Evolutionary conservation across 2,797 vertebrate species (phyloP).

Genomic region (Anomalospiza imberbis): DNA sequence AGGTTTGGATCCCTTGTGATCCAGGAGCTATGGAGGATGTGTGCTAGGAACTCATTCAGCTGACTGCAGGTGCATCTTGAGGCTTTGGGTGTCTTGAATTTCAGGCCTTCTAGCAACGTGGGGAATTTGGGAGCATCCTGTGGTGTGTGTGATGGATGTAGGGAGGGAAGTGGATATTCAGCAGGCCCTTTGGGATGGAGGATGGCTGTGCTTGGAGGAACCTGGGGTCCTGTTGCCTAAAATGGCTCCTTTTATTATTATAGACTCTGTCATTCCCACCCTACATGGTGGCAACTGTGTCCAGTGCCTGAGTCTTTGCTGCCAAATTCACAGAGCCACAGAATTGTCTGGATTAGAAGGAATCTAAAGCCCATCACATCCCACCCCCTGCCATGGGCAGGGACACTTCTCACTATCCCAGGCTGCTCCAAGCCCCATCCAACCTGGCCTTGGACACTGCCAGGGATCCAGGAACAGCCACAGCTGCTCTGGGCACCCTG

Average conservation of each 20-base stretch:
- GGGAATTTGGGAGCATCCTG: not conserved
- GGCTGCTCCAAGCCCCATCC: accelerated
- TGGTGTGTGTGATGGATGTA: not conserved
- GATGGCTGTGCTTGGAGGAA: not conserved
- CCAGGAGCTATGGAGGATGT: not conserved
- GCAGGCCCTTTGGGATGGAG: not conserved
- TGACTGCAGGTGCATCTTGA: not conserved
- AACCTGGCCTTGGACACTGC: accelerated
- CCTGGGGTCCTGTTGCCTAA: not conserved
- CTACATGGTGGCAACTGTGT: too few relatives aligned
- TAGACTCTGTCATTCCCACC: not conserved
- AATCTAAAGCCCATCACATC: accelerated
- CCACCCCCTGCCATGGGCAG: not conserved
- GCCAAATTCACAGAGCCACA: not conserved
- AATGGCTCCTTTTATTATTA: not conserved
- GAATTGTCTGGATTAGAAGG: not conserved
- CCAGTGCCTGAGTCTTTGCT: not conserved
- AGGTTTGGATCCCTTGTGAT: not conserved
- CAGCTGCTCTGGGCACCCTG: not conserved
- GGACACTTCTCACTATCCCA: accelerated
- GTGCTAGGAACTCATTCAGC: not conserved
- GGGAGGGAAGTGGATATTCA: not conserved
- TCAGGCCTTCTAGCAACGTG: not conserved
- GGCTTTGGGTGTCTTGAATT: not conserved
- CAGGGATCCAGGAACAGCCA: not conserved